Percentiles rank a stretch among this genome's conserved stretches.
Evolutionary conservation across 2,797 vertebrate species (phyloP).

Genomic region (Parauchenoglanis punctatus): DNA sequence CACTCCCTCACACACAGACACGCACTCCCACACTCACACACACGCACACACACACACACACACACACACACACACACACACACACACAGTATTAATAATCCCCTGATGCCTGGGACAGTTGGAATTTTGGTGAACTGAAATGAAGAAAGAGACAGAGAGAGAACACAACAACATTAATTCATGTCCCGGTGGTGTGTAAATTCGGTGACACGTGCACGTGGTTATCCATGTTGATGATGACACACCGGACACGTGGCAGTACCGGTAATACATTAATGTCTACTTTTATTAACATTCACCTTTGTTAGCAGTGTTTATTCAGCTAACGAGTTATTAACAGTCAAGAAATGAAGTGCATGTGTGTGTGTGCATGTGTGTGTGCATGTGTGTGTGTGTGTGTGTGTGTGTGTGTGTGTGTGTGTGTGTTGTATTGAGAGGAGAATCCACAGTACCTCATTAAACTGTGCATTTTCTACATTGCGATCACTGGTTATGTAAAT

Average conservation of each 20-base stretch:
- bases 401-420: slow-evolving; percentile 1
- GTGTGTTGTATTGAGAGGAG: not conserved
- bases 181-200: not conserved
- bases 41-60: not conserved
- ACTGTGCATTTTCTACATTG: not conserved
- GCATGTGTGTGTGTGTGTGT: not conserved
- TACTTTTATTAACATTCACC: not conserved
- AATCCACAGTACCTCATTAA: not conserved
- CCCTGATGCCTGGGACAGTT: not conserved
- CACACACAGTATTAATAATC: not conserved
- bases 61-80: not conserved
- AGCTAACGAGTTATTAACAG: not conserved
- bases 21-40: slow-evolving; percentile 1
- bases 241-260: not conserved
- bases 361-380: not conserved
- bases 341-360: not conserved
- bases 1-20: too few relatives aligned
- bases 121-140: not conserved
- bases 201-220: not conserved
- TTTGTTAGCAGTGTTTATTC: not conserved
- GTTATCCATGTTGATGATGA: not conserved
- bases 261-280: not conserved
- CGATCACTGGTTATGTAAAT: not conserved
- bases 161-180: not conserved
- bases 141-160: not conserved